A percentile compares a stretch with the other conserved stretches of the same genome.
Conservation (phyloP, 2,888 invertebrate genomes). For the Clivina fossor region DNA sequence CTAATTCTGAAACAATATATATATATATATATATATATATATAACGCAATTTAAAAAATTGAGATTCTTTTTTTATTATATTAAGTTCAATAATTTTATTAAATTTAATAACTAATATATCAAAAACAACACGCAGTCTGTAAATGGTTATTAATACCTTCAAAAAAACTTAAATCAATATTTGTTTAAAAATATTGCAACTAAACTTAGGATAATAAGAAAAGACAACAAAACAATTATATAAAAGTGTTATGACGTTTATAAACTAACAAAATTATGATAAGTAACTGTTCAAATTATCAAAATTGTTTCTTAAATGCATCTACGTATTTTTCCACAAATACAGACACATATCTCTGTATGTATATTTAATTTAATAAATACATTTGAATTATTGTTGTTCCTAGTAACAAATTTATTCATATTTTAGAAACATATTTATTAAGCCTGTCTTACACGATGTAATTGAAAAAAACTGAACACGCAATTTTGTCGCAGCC, state of each 20-base stretch:
- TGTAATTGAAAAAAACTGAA: too few species aligned
- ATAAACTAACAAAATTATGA: constrained; percentile 4
- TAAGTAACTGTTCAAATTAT: constrained; percentile 8
- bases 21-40: not conserved
- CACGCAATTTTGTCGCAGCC: too few species aligned
- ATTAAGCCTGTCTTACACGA: too few species aligned
- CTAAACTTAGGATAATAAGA: constrained; percentile 12
- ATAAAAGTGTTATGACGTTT: not conserved
- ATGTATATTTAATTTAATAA: not conserved
- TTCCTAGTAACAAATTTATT: too few species aligned
- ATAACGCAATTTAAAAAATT: not conserved
- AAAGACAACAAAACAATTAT: constrained; percentile 11
- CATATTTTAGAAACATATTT: too few species aligned
- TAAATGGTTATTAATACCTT: not conserved
- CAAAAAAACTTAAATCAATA: constrained; percentile 1
- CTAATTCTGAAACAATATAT: not conserved
- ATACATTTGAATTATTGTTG: too few species aligned
- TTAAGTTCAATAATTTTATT: not conserved
- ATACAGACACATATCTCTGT: too few species aligned
- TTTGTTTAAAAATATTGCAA: constrained; percentile 19
- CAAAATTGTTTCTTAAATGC: constrained; percentile 6
- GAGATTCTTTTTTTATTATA: not conserved
- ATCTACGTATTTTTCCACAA: constrained; percentile 22
- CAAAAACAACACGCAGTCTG: constrained; percentile 13
- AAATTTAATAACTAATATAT: not conserved